Evolutionary conservation across 2,113 vertebrate species (phyloP).

Genomic region (Gymnorhina tibicen): DNA sequence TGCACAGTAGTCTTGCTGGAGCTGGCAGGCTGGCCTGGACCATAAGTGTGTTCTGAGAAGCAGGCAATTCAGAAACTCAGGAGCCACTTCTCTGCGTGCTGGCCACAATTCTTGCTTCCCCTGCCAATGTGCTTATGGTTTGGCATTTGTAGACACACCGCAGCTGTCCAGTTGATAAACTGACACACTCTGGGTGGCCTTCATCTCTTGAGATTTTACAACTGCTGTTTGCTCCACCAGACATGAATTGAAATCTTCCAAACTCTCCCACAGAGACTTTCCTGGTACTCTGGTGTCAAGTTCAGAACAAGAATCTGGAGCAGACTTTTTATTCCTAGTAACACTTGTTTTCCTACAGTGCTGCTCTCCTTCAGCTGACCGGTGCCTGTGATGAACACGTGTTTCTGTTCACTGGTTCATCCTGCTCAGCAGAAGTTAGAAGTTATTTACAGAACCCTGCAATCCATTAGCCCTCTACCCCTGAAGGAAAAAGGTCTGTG

Average conservation of each 20-base stretch:
- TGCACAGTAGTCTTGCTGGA: not conserved
- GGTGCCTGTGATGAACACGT: not conserved
- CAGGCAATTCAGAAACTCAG: constrained; percentile 61
- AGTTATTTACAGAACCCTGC: not conserved
- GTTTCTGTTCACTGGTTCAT: not conserved
- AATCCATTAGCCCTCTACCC: not conserved
- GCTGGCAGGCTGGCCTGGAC: constrained; percentile 2
- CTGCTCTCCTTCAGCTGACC: not conserved
- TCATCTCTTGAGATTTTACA: constrained; percentile 65
- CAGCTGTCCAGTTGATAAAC: constrained; percentile 72
- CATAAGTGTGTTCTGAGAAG: not conserved
- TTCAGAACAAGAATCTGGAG: constrained; percentile 2
- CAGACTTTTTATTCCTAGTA: constrained; percentile 6
- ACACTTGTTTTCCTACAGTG: constrained; percentile 1
- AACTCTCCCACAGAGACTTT: constrained; percentile 56
- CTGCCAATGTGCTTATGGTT: constrained; percentile 67
- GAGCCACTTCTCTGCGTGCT: constrained; percentile 61
- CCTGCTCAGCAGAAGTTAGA: not conserved
- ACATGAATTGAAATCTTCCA: constrained; percentile 47
- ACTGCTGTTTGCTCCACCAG: constrained; percentile 54
- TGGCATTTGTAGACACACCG: constrained; percentile 62
- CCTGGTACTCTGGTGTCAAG: constrained; percentile 40
- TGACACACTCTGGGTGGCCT: constrained; percentile 67
- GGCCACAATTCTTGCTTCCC: constrained; percentile 45
- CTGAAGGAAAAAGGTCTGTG: not conserved